These are phyloP conservation scores for Archips crataeganus DNA, from an alignment of 2,888 invertebrate genomes.

Conservation along the genomic window DNA sequence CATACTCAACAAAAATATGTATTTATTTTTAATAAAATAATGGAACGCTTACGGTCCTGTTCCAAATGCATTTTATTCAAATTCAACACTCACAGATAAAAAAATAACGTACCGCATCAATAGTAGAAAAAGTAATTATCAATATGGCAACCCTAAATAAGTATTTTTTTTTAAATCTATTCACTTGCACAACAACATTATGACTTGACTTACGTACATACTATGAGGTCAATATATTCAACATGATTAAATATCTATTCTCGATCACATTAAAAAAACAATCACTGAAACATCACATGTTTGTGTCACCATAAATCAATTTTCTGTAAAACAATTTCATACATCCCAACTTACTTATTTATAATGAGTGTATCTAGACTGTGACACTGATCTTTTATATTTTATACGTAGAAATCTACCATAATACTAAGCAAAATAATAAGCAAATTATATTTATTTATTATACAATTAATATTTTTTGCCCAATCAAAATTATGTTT, in stretches of 20 bases:
- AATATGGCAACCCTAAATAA: conserved; percentile 70
- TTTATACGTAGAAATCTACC: no score
- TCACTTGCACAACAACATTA: conserved; percentile 44
- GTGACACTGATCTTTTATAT: conserved; percentile 9
- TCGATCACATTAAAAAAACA: conserved; percentile 62
- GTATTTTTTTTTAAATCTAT: conserved; percentile 51
- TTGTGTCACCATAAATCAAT: conserved; percentile 44
- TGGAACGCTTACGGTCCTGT: conserved; percentile 36
- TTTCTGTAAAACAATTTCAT: conserved; percentile 19
- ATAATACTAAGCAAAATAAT: neutral
- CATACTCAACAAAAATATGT: conserved; percentile 35
- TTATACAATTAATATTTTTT: no score
- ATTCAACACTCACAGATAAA: conserved; percentile 61
- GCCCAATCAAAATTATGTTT: no score
- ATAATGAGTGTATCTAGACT: neutral
- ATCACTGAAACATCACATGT: conserved; percentile 71
- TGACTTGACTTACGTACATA: conserved; percentile 44
- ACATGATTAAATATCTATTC: conserved; percentile 50
- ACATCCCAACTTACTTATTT: neutral
- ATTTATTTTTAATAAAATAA: conserved; percentile 30
- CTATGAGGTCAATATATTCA: conserved; percentile 54
- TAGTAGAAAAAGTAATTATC: conserved; percentile 53
- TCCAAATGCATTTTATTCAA: conserved; percentile 75
- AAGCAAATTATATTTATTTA: no score
- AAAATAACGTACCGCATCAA: conserved; percentile 51